A percentile compares a stretch with the other conserved stretches of the same genome.
These are phyloP conservation scores for Psittacula echo DNA, from an alignment of 2,797 vertebrate genomes.

Conservation along the genomic window DNA sequence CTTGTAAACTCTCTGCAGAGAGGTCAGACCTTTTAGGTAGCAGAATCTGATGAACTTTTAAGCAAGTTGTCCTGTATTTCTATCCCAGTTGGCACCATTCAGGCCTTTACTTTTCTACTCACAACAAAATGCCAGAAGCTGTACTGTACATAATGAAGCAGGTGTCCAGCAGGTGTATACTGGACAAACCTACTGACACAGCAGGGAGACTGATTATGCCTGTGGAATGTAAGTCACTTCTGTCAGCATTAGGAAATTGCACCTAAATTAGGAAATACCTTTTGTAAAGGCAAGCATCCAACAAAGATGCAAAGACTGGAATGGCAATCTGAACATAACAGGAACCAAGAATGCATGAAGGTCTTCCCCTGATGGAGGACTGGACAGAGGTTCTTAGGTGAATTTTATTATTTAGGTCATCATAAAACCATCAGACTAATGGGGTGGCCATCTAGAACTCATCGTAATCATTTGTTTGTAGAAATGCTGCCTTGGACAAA, in stretches of 20 bases:
- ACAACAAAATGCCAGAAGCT: neutral
- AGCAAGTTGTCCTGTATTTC: neutral
- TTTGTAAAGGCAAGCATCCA: neutral
- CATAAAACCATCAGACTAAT: neutral
- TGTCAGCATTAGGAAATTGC: neutral
- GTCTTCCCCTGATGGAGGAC: neutral
- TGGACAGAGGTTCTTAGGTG: neutral
- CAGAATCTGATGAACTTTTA: neutral
- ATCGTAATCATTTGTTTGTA: neutral
- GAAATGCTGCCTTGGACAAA: neutral
- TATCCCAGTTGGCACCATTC: neutral
- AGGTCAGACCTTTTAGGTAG: neutral
- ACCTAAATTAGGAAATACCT: neutral
- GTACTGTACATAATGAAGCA: fast-evolving
- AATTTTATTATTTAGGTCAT: neutral
- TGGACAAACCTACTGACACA: neutral
- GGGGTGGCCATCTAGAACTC: neutral
- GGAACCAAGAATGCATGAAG: neutral
- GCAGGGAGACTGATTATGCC: neutral
- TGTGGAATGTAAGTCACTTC: neutral
- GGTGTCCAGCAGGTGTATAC: neutral
- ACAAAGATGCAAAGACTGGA: neutral
- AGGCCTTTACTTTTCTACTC: neutral
- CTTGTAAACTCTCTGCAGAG: neutral
- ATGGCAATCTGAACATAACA: neutral